Percentiles rank a stretch among this genome's conserved stretches.
Evolutionary conservation across 1,140 invertebrate species (phyloP).

Genomic region (Teleopsis dalmanni): DNA sequence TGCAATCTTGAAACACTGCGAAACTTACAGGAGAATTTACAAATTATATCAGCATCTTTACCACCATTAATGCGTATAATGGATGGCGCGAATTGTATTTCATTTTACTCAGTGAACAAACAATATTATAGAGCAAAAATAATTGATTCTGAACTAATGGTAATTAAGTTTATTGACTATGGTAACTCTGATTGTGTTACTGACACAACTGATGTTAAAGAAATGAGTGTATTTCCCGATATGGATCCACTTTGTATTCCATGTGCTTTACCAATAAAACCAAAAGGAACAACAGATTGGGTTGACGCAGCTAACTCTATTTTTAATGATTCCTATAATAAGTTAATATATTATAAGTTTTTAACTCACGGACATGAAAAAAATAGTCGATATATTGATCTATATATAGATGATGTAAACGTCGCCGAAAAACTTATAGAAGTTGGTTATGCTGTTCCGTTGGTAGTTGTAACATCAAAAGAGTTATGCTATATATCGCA

Average conservation of each 20-base stretch:
- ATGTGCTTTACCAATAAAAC: conserved; percentile 58
- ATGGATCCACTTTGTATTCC: conserved; percentile 53
- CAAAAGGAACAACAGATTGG: conserved; percentile 58
- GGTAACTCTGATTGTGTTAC: conserved; percentile 67
- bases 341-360: conserved; percentile 46
- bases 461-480: conserved; percentile 47
- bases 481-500: conserved; percentile 58
- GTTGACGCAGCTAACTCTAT: conserved; percentile 51
- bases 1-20: conserved; percentile 48
- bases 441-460: conserved; percentile 47
- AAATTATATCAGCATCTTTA: conserved; percentile 47
- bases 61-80: conserved; percentile 49
- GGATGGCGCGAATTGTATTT: conserved; percentile 60
- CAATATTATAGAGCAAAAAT: conserved; percentile 75
- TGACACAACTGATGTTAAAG: conserved; percentile 53
- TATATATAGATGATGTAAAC: conserved; percentile 55
- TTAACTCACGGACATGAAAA: conserved; percentile 42
- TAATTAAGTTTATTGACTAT: conserved; percentile 74
- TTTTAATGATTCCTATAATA: conserved; percentile 47
- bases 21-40: conserved; percentile 53
- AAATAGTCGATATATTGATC: conserved; percentile 51
- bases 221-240: conserved; percentile 49
- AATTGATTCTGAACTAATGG: conserved; percentile 63
- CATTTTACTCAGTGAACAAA: conserved; percentile 63
- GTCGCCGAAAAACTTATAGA: conserved; percentile 53